phyloP scores from a whole-genome alignment of 2,113 vertebrate species.

The Phalacrocorax brasilianus region DNA sequence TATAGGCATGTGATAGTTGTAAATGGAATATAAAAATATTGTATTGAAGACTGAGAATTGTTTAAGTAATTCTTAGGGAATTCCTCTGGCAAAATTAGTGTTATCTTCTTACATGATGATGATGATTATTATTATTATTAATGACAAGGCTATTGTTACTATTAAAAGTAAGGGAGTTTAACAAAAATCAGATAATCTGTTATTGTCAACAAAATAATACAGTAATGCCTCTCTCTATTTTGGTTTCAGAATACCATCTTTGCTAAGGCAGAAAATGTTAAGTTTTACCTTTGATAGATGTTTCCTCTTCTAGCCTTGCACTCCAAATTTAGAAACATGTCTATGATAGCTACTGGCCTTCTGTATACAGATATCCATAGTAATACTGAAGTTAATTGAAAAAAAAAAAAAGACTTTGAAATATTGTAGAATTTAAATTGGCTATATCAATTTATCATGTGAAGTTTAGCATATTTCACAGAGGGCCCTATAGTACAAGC shows the following conservation, averaged over 20 bases:
- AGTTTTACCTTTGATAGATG: background rate
- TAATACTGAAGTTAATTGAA: background rate
- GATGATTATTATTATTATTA: no score
- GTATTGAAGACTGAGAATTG: background rate
- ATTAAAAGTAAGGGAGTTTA: background rate
- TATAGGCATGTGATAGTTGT: background rate
- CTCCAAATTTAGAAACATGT: background rate
- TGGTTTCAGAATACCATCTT: background rate
- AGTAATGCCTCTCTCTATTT: background rate
- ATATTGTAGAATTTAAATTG: background rate
- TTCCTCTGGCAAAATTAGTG: background rate
- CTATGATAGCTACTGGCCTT: background rate
- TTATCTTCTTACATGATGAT: background rate
- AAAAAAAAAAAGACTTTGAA: background rate
- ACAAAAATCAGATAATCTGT: background rate
- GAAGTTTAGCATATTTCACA: background rate
- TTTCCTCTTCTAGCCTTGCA: background rate
- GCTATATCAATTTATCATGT: background rate
- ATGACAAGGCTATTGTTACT: background rate
- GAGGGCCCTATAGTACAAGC: background rate
- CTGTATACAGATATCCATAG: background rate
- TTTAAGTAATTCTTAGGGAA: background rate
- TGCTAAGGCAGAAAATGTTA: background rate
- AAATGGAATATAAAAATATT: background rate
- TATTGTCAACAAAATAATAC: background rate